Evolutionary conservation across 1,140 invertebrate genomes (phyloP).

Genomic region (Drosophila bifasciata): DNA sequence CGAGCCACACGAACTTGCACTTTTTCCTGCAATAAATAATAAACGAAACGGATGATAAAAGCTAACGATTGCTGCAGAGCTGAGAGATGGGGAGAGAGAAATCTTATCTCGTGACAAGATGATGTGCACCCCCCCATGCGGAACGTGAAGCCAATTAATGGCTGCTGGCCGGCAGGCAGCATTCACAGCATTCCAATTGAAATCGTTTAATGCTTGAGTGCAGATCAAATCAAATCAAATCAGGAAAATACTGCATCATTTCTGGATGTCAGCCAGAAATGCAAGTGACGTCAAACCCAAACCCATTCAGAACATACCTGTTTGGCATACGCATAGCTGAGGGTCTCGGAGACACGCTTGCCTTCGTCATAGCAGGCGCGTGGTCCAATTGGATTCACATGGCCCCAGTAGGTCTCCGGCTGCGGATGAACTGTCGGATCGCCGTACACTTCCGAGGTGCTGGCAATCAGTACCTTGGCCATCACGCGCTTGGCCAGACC

Average conservation of each 20-base stretch:
- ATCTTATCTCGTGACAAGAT: slow-evolving; percentile 39
- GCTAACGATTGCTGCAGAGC: not conserved
- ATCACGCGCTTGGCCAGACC: slow-evolving; percentile 97
- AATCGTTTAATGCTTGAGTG: slow-evolving; percentile 49
- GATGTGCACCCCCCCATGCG: slow-evolving; percentile 9
- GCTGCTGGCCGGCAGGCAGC: too few species aligned
- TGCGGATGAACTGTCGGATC: slow-evolving; percentile 99
- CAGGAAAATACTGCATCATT: slow-evolving; percentile 36
- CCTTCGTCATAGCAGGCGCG: slow-evolving; percentile 99
- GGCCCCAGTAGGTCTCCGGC: slow-evolving; percentile 98
- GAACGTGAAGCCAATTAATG: slow-evolving; percentile 33
- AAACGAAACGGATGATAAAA: not conserved
- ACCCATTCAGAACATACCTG: slow-evolving; percentile 85
- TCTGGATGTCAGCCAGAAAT: slow-evolving; percentile 35
- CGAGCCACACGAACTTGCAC: slow-evolving; percentile 97
- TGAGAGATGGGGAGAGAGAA: slow-evolving; percentile 10
- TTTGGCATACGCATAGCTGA: slow-evolving; percentile 98
- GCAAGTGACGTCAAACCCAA: slow-evolving; percentile 12
- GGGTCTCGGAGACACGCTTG: slow-evolving; percentile 97
- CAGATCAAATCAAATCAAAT: slow-evolving; percentile 39
- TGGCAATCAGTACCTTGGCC: slow-evolving; percentile 97
- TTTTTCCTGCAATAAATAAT: slow-evolving; percentile 88
- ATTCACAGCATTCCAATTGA: slow-evolving; percentile 30
- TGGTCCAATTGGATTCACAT: slow-evolving; percentile 99
- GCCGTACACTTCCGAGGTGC: slow-evolving; percentile 99